phyloP scores from a whole-genome alignment of 2,888 invertebrate genomes.

The Leistus spinibarbis region DNA sequence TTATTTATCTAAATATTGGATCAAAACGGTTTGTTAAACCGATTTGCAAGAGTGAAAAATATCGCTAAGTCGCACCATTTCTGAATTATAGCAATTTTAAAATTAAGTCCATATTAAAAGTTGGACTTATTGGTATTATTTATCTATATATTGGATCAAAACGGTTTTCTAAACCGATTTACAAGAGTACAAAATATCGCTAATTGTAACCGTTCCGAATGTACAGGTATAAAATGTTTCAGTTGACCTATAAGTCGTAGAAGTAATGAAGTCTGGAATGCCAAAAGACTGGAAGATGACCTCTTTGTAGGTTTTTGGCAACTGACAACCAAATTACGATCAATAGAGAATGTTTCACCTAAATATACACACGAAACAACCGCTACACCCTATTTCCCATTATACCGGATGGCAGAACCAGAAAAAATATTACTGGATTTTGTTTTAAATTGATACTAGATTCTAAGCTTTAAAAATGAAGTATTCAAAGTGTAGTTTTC shows the following conservation, averaged over 20 bases:
- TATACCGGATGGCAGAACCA: neutral
- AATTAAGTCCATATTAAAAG: no score
- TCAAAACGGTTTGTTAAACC: neutral
- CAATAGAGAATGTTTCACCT: conserved; percentile 13
- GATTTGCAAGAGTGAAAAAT: no score
- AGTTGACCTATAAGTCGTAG: conserved; percentile 32
- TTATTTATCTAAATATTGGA: neutral
- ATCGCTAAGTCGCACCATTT: no score
- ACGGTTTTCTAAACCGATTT: neutral
- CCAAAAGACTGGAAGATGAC: conserved; percentile 11
- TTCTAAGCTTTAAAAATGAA: no score
- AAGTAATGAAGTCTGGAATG: conserved; percentile 28
- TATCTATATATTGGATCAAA: neutral
- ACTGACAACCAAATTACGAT: conserved; percentile 16
- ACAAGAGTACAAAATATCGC: neutral
- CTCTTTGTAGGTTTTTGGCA: conserved; percentile 19
- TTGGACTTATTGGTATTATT: no score
- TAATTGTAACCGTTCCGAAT: neutral
- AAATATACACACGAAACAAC: neutral
- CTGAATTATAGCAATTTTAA: no score
- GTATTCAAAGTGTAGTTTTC: neutral
- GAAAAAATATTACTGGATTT: neutral
- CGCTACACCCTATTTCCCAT: neutral
- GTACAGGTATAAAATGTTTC: conserved; percentile 10
- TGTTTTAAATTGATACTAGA: no score